Evolutionary conservation across 2,113 vertebrate genomes (phyloP).

Genomic region (Condylura cristata): DNA sequence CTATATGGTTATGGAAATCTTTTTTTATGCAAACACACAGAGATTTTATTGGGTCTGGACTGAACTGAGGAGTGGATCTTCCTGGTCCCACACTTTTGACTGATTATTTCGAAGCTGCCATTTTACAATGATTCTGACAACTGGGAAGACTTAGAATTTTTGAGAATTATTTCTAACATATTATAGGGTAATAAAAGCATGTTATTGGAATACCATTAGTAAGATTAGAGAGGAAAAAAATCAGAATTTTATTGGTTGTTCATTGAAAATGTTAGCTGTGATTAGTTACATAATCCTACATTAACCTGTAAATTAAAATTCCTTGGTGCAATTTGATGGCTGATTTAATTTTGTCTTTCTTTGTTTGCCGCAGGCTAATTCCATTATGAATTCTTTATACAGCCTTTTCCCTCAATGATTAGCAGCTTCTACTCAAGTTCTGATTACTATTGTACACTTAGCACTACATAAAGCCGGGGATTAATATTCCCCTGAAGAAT

Average conservation of each 20-base stretch:
- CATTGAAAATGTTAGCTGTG: constrained; percentile 96
- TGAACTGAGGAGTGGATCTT: constrained; percentile 81
- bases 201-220: constrained; percentile 89
- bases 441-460: constrained; percentile 99
- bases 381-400: constrained; percentile 99
- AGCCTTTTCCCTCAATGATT: constrained; percentile 99
- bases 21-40: constrained; percentile 82
- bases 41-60: constrained; percentile 83
- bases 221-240: constrained; percentile 84
- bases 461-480: constrained; percentile 99
- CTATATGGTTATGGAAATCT: constrained; percentile 87
- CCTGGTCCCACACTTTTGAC: constrained; percentile 84
- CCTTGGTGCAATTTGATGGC: constrained; percentile 99
- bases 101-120: constrained; percentile 84
- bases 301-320: constrained; percentile 99
- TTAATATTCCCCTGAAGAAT: constrained; percentile 99
- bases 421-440: constrained; percentile 98
- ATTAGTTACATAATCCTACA: constrained; percentile 99
- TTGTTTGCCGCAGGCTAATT: constrained; percentile 98
- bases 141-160: constrained; percentile 84
- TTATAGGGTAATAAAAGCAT: constrained; percentile 86
- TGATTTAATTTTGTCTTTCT: constrained; percentile 99
- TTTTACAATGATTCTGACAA: constrained; percentile 82
- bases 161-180: constrained; percentile 84
- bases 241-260: constrained; percentile 92